Evolutionary conservation across 2,797 vertebrate genomes (phyloP).

Genomic region (Darevskia mixta): DNA sequence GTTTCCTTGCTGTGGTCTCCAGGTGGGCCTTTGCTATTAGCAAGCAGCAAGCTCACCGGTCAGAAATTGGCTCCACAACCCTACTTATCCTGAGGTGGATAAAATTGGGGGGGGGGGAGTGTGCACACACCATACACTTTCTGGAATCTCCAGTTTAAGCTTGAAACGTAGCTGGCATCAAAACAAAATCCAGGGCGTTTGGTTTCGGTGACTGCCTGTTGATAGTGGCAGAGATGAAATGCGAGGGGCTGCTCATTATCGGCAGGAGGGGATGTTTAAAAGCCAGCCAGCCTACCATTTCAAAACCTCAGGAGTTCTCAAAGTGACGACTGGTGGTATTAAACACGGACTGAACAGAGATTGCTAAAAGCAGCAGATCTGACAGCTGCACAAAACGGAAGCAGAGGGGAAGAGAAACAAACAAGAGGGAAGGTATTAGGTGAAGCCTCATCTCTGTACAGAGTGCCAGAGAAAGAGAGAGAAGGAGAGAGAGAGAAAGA

Average conservation of each 20-base stretch:
- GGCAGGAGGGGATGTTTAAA: background rate
- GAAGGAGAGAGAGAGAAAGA: background rate
- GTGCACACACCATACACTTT: background rate
- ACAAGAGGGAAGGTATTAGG: background rate
- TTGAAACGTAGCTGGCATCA: background rate
- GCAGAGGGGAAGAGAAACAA: background rate
- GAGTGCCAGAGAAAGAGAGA: background rate
- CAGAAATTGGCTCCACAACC: background rate
- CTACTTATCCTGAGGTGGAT: background rate
- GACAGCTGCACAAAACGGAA: background rate
- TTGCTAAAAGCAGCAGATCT: background rate
- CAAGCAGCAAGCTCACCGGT: background rate
- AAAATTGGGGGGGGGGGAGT: background rate
- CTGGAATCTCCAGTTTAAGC: fast-evolving
- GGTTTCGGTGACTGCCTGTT: constrained; percentile 30
- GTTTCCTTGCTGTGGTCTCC: fast-evolving
- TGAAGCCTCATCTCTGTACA: fast-evolving
- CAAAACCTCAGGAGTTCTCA: constrained; percentile 3
- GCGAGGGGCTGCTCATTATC: background rate
- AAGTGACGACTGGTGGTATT: background rate
- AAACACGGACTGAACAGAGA: background rate
- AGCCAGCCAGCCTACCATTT: constrained; percentile 8
- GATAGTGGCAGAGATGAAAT: background rate
- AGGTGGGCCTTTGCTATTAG: background rate
- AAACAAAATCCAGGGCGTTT: background rate